Evolutionary conservation across 2,888 invertebrate species (phyloP).

Genomic region (Auanema freiburgensis): DNA sequence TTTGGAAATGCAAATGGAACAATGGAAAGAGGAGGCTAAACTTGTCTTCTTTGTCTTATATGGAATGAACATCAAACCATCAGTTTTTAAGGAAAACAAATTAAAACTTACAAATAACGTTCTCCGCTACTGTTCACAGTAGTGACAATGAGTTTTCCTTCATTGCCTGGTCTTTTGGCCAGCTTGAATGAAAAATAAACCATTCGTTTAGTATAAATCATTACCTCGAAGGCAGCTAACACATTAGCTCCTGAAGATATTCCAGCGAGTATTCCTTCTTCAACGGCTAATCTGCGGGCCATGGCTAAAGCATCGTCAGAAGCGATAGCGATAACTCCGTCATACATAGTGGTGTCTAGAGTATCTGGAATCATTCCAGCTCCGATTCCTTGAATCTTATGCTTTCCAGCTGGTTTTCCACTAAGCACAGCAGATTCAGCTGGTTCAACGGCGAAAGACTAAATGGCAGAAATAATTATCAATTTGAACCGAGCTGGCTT

Average conservation of each 20-base stretch:
- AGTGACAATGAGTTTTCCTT: constrained; percentile 49
- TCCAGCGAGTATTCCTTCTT: constrained; percentile 45
- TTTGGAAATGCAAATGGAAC: no score
- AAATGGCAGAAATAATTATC: not conserved
- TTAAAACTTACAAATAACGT: constrained; percentile 37
- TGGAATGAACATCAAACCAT: no score
- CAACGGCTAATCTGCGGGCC: constrained; percentile 38
- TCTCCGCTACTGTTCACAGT: constrained; percentile 46
- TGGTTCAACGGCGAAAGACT: constrained; percentile 43
- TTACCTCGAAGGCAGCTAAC: constrained; percentile 35
- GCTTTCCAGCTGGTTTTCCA: constrained; percentile 33
- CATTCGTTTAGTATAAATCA: not conserved
- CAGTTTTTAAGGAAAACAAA: no score
- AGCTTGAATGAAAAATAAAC: constrained; percentile 17
- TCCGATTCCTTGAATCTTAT: constrained; percentile 52
- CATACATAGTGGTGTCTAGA: constrained; percentile 25
- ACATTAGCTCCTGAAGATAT: constrained; percentile 51
- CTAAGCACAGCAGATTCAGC: constrained; percentile 43
- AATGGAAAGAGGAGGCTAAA: no score
- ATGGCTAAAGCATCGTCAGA: constrained; percentile 40
- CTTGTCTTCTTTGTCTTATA: no score
- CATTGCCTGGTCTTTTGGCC: constrained; percentile 38
- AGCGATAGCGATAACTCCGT: constrained; percentile 31
- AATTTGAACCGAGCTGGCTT: not conserved
- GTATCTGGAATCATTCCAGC: constrained; percentile 41